Evolutionary conservation across 2,797 vertebrate genomes (phyloP), one percentile per base, ranked within the genome.

Genomic region (Helicolenus hilgendorfi): DNA sequence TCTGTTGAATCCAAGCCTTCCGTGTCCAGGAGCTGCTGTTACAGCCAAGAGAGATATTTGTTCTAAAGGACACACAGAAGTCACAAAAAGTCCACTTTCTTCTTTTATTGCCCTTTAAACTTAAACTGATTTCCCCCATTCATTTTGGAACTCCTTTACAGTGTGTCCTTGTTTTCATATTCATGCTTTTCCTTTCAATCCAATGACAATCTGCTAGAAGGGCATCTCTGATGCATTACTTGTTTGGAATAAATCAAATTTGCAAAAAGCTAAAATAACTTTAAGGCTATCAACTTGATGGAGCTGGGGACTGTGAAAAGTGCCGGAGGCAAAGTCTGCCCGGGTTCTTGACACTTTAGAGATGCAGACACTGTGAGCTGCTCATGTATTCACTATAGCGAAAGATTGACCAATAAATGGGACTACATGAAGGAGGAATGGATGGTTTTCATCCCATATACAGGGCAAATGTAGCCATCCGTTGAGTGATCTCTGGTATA

Each of bases 191-290:
- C 45, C 65, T 86, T 89, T 92, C 88, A 91, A 45, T 86, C 67
- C 85, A 93, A 83, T 90, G 91, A 79, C 86, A 92, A 90, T 92
- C 82, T 87, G 79, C 79, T 60, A 74, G 78, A 85, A 91, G 87
- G 90, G 77, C 86, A 91, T 91, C 68, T 91, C 77, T 92, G 78
- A 90, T 64, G 58, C 78, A 87, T 83, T 87, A 72, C 83, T 94
- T 95, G 70, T 91, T 90, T 88, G 79, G 89, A 93, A 93, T 94
- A 92, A 94, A 94, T 93, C 86, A 88, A 91, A 89, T 87, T 13
- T 83, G 45, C 59, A 87, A 90, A 84, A 89, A 79, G 22, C 75
- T 60, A 11, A 92, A 92, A 85, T 87, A 90, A 86, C 76, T 86
- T 92, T 88, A 80, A 81, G n/a, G 83, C 79, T 83, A 88, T 91